phyloP scores from a whole-genome alignment of 92 coral and sea anemone genomes.

The Zoanthus sansibaricus region DNA sequence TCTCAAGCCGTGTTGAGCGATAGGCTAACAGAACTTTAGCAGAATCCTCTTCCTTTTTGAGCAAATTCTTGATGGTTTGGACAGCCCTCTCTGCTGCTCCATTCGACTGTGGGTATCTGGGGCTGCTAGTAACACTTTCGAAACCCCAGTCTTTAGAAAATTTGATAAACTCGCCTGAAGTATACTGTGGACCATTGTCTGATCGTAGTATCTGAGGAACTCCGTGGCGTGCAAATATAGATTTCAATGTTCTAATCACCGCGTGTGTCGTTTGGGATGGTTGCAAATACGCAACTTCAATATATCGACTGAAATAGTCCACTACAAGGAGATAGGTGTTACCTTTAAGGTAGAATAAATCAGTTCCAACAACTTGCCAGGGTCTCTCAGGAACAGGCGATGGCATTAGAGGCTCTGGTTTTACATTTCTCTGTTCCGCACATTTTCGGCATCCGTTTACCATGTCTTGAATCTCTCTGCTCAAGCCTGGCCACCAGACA shows the following conservation, averaged over 20 bases:
- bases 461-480: conserved; percentile 51
- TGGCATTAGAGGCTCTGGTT: conserved; percentile 45
- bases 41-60: conserved; percentile 35
- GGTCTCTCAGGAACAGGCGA: conserved; percentile 31
- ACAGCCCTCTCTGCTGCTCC: conserved; percentile 47
- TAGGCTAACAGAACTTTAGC: not conserved
- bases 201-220: conserved; percentile 33
- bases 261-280: conserved; percentile 24
- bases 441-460: conserved; percentile 37
- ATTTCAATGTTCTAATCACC: conserved; percentile 27
- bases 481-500: conserved; percentile 88
- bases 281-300: conserved; percentile 22
- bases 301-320: conserved; percentile 42
- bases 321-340: conserved; percentile 31
- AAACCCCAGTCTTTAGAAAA: conserved; percentile 14
- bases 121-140: conserved; percentile 2
- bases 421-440: conserved; percentile 21
- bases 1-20: conserved; percentile 17
- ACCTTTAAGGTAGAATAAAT: conserved; percentile 21
- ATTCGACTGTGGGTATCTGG: not conserved
- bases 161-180: conserved; percentile 16
- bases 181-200: conserved; percentile 43
- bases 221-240: conserved; percentile 30
- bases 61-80: conserved; percentile 29
- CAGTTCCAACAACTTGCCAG: conserved; percentile 20